Conservation (phyloP, 2,113 vertebrate genomes). For the Dolichotis patagonum region DNA sequence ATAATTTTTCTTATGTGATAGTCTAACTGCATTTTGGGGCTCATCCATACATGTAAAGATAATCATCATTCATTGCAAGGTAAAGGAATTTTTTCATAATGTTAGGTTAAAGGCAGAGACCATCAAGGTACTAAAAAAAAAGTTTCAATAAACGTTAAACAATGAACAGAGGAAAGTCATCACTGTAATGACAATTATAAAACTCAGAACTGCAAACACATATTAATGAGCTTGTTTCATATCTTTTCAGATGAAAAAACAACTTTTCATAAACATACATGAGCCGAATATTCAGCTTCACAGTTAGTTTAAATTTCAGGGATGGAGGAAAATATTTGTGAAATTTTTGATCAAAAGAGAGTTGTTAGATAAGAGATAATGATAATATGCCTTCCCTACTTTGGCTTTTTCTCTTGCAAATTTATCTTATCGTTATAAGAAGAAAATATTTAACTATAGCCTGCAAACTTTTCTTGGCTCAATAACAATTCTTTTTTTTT, state of each 20-base stretch:
- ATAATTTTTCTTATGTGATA: background rate
- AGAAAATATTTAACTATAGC: background rate
- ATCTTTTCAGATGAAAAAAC: slow-evolving; percentile 13
- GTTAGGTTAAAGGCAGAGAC: background rate
- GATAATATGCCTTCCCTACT: background rate
- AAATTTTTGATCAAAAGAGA: background rate
- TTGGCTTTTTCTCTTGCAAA: background rate
- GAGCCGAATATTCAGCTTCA: background rate
- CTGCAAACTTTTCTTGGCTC: slow-evolving; percentile 41
- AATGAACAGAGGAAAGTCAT: background rate
- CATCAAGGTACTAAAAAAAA: slow-evolving; percentile 9
- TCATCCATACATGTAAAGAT: slow-evolving; percentile 48
- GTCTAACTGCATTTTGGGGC: background rate
- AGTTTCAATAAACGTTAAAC: slow-evolving; percentile 35
- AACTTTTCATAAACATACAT: background rate
- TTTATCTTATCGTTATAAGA: slow-evolving; percentile 28
- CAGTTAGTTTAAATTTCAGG: background rate
- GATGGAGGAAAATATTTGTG: background rate
- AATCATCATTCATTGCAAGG: slow-evolving; percentile 37
- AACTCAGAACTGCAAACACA: background rate
- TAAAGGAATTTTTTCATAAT: slow-evolving; percentile 47
- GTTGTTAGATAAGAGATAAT: background rate
- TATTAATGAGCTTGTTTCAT: background rate
- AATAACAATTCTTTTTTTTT: background rate
- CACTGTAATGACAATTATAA: slow-evolving; percentile 35